Percentiles rank a stretch among this genome's conserved stretches.
phyloP scores from a whole-genome alignment of 2,888 invertebrate species.

The Laspeyria flexula region DNA sequence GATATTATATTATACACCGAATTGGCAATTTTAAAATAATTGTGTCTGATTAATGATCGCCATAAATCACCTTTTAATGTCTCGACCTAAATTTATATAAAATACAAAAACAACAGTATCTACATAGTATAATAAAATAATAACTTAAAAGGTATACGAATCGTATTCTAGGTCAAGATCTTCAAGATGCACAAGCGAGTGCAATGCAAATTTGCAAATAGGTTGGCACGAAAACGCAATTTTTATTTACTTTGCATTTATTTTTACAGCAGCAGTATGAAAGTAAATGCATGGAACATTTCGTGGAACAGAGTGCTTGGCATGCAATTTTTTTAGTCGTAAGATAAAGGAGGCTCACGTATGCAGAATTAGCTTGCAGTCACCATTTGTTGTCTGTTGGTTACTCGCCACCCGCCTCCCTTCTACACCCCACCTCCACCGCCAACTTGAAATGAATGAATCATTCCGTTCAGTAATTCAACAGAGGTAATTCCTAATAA shows the following conservation, averaged over 20 bases:
- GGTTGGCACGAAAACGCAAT: not conserved
- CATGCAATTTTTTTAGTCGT: not conserved
- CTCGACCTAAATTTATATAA: too few species aligned
- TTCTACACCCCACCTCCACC: slow-evolving; percentile 17
- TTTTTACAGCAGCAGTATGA: not conserved
- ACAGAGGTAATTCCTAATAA: slow-evolving; percentile 1
- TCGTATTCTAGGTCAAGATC: not conserved
- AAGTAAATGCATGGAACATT: not conserved
- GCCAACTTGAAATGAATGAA: slow-evolving; percentile 62
- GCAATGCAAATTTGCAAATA: not conserved
- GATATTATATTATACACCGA: not conserved
- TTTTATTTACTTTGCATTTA: not conserved
- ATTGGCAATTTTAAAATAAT: not conserved
- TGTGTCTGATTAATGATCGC: not conserved
- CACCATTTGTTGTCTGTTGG: slow-evolving; percentile 27
- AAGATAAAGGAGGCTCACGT: not conserved
- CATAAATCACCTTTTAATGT: not conserved
- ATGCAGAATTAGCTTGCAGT: slow-evolving; percentile 8
- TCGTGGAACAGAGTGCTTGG: not conserved
- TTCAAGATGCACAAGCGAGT: not conserved
- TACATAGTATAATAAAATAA: not conserved
- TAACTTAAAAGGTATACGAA: not conserved
- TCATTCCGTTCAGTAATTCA: slow-evolving; percentile 49
- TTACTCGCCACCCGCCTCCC: slow-evolving; percentile 33
- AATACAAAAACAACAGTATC: too few species aligned